phyloP scores from a whole-genome alignment of 2,113 vertebrate genomes.

The Epinephelus cyanopodus region DNA sequence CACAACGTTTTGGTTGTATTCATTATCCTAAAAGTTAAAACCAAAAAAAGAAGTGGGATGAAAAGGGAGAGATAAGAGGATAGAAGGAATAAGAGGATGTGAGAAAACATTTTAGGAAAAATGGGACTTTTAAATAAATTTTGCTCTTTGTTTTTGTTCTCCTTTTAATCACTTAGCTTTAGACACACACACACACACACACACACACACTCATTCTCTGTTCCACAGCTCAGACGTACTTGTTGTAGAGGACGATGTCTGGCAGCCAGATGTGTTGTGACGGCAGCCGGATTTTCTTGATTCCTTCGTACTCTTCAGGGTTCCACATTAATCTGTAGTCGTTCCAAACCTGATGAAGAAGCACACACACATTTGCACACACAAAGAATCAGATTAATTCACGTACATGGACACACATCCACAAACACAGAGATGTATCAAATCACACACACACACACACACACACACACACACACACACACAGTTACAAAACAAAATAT shows the following conservation, averaged over 20 bases:
- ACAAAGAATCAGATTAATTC: background rate
- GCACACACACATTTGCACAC: background rate
- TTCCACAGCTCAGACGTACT: constrained; percentile 65
- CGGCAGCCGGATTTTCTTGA: constrained; percentile 85
- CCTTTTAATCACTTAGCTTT: constrained; percentile 45
- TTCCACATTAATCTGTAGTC: constrained; percentile 88
- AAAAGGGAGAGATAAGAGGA: constrained; percentile 27
- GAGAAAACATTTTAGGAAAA: constrained; percentile 37
- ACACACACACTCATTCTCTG: background rate
- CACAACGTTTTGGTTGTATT: background rate
- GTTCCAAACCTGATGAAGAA: constrained; percentile 81
- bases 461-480: too few relatives aligned
- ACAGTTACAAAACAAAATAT: background rate
- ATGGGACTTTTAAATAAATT: constrained; percentile 32
- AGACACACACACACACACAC: constrained; percentile 2
- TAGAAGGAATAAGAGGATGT: constrained; percentile 34
- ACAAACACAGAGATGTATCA: background rate
- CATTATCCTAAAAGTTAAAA: constrained; percentile 29
- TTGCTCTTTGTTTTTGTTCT: constrained; percentile 1
- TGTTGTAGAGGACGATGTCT: constrained; percentile 88
- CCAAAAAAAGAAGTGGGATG: constrained; percentile 4
- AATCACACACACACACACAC: background rate
- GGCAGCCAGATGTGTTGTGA: constrained; percentile 88
- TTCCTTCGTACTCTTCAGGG: constrained; percentile 85
- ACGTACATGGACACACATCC: background rate